A percentile compares a stretch with the other conserved stretches of the same genome.
These are phyloP conservation scores for Oxyscelio sp. DNA, from an alignment of 2,888 invertebrate species.

Conservation along the genomic window DNA sequence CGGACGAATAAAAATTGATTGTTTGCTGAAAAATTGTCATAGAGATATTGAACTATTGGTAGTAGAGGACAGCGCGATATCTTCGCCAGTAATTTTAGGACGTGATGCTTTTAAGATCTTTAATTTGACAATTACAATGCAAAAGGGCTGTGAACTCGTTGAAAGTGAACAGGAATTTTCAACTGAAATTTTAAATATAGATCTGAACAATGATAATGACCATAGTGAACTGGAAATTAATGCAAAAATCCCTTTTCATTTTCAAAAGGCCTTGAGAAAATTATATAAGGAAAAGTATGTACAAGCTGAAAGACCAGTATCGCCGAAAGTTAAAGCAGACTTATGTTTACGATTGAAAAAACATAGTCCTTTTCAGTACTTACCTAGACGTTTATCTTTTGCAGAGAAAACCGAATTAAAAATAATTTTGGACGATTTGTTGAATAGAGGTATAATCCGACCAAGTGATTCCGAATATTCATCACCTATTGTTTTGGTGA, in stretches of 20 bases:
- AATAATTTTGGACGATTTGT: background rate
- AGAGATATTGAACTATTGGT: slow-evolving; percentile 11
- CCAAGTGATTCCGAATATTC: background rate
- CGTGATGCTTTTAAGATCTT: background rate
- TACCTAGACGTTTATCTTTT: background rate
- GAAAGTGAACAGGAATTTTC: background rate
- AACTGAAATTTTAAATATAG: background rate
- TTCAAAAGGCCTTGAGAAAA: background rate
- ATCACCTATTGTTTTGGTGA: background rate
- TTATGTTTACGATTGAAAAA: background rate
- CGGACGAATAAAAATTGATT: background rate
- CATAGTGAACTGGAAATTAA: background rate
- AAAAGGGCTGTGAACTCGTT: background rate
- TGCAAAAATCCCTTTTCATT: background rate
- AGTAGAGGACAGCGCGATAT: background rate
- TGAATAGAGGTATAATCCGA: background rate
- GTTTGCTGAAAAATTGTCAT: background rate
- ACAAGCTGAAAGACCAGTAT: background rate
- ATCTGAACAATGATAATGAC: background rate
- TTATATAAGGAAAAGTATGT: background rate
- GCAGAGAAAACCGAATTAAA: background rate
- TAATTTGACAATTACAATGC: background rate
- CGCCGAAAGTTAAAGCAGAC: background rate
- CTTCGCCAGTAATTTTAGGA: background rate
- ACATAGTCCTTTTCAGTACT: background rate